phyloP scores from a whole-genome alignment of 2,797 vertebrate species.

The Falco biarmicus region DNA sequence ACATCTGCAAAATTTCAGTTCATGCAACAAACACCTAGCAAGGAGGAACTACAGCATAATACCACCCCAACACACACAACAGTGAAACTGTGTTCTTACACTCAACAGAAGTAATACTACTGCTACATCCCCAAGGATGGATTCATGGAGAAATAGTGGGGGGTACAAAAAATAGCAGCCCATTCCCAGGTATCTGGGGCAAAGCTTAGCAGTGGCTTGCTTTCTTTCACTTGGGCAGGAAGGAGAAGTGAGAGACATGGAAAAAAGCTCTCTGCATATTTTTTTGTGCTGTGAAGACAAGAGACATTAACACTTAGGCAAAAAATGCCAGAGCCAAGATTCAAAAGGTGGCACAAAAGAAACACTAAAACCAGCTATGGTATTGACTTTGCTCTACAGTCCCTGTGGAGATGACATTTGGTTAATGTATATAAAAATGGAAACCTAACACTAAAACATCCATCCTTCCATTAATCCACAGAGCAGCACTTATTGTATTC shows the following conservation, averaged over 20 bases:
- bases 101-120: background rate
- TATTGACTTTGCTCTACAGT: background rate
- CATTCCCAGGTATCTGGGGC: background rate
- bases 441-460: constrained; percentile 9
- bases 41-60: background rate
- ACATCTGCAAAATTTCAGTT: background rate
- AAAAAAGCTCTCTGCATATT: background rate
- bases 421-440: background rate
- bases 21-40: accelerated
- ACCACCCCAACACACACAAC: background rate
- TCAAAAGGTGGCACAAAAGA: constrained; percentile 21
- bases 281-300: background rate
- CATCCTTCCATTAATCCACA: background rate
- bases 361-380: background rate
- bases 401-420: background rate
- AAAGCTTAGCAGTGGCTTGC: background rate
- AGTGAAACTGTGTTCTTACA: background rate
- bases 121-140: background rate
- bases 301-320: background rate
- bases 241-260: background rate
- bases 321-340: constrained; percentile 21
- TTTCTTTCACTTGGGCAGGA: background rate
- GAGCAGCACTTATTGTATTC: background rate
- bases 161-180: background rate
- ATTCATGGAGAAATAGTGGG: background rate